These are phyloP conservation scores for Manacus vitellinus DNA, from an alignment of 2,113 vertebrate genomes.

Conservation along the genomic window DNA sequence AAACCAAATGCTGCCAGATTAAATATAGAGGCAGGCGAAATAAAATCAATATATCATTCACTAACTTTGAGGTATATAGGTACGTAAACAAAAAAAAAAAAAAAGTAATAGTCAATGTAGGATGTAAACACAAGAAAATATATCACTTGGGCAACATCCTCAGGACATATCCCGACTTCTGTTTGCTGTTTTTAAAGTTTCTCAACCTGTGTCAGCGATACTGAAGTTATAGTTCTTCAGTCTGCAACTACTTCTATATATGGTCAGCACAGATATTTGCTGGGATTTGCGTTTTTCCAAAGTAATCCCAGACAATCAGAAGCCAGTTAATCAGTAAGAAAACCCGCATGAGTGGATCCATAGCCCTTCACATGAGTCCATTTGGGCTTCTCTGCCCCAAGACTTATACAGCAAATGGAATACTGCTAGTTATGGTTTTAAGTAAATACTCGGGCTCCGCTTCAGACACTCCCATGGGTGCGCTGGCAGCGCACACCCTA, in stretches of 20 bases:
- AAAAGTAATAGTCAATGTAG: neutral
- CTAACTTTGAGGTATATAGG: neutral
- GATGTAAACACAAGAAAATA: neutral
- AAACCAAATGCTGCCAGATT: neutral
- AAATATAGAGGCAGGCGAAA: neutral
- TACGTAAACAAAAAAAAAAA: neutral
- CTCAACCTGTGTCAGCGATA: neutral
- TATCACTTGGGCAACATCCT: neutral
- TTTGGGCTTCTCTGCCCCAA: neutral
- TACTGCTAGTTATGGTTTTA: neutral
- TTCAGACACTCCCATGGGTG: neutral
- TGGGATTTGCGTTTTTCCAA: neutral
- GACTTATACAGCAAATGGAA: neutral
- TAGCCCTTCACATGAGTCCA: neutral
- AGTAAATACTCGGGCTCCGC: neutral
- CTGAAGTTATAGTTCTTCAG: neutral
- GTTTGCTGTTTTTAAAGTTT: constrained; percentile 6
- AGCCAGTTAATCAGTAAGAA: neutral
- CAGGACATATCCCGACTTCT: neutral
- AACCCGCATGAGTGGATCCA: neutral
- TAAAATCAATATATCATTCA: neutral
- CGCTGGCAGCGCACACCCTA: neutral
- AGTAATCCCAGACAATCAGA: neutral
- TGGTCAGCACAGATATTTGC: constrained; percentile 20
- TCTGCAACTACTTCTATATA: constrained; percentile 42